Evolutionary conservation across 2,888 invertebrate genomes (phyloP), one percentile per base, ranked within the genome.

Genomic region (Autographa gamma): DNA sequence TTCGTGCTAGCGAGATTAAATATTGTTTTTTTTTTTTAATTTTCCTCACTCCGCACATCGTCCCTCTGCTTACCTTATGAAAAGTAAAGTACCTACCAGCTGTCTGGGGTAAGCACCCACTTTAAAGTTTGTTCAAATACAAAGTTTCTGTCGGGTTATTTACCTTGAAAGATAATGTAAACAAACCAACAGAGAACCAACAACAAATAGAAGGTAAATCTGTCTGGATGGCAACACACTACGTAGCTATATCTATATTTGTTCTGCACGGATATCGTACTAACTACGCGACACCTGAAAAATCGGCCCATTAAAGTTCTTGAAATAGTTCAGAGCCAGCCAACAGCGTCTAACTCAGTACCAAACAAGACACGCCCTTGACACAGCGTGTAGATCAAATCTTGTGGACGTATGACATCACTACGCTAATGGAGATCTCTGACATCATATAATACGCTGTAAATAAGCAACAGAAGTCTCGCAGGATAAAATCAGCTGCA

Each of bases 391-490:
- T 71, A 67, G 79, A 71, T 61, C 65, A 71, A 65, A 68, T 71
- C 70, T 64, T 74, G 67, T 68, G 65, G 61, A 63, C 66, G 75
- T 79, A 82, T 83, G 81, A 81, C 79, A 79, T 83, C 79, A 83
- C 76, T 38, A 38, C 64, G 41, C 19, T 60, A 77, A 71, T 68
- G 74, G 63, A 72, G 58, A 66, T 32, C 60, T 67, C 71, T 79
- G 79, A 79, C 79, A 80, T 79, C 79, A 79, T 80, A 79, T 80
- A 66, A 41, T 54, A 48, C 6, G 31, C 14, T 1, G 16, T 19
- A 75, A 34, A 8, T 13, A 34, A 59, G n/a, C 13, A 6, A 5
- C 79, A 77, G 77, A 72, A 75, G 68, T 19, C 9, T 34, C 48
- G 54, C 11, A 13, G 6, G 11, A 2, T 18, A n/a, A n/a, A 4